Conservation (phyloP, 2,797 vertebrate genomes). For the Sarcoramphus papa region DNA sequence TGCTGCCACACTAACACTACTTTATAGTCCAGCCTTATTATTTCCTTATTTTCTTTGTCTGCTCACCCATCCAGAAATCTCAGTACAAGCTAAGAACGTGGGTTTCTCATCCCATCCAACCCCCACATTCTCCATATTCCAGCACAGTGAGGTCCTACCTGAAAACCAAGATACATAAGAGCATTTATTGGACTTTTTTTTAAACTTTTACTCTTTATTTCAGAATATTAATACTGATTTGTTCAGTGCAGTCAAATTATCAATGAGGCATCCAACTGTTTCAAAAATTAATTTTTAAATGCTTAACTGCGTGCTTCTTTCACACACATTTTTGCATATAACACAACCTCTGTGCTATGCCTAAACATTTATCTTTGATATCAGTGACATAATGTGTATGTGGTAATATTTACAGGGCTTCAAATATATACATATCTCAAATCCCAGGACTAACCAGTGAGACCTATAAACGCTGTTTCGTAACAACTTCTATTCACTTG, state of each 20-base stretch:
- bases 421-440: background rate
- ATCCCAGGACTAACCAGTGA: background rate
- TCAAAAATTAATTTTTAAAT: background rate
- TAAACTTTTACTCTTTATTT: background rate
- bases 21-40: background rate
- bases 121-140: background rate
- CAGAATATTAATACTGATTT: background rate
- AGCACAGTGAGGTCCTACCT: background rate
- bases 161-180: background rate
- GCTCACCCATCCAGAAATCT: background rate
- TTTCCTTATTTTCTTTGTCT: background rate
- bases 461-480: background rate
- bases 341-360: background rate
- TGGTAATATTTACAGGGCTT: background rate
- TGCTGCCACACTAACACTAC: background rate
- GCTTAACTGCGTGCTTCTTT: background rate
- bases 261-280: background rate
- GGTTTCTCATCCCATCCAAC: background rate
- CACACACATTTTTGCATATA: background rate
- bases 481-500: background rate
- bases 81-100: background rate
- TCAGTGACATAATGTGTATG: background rate
- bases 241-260: background rate
- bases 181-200: background rate
- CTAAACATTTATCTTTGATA: background rate